A percentile compares a stretch with the other conserved stretches of the same genome.
phyloP scores from a whole-genome alignment of 1,140 invertebrate species.

The Himalopsyche phryganea region DNA sequence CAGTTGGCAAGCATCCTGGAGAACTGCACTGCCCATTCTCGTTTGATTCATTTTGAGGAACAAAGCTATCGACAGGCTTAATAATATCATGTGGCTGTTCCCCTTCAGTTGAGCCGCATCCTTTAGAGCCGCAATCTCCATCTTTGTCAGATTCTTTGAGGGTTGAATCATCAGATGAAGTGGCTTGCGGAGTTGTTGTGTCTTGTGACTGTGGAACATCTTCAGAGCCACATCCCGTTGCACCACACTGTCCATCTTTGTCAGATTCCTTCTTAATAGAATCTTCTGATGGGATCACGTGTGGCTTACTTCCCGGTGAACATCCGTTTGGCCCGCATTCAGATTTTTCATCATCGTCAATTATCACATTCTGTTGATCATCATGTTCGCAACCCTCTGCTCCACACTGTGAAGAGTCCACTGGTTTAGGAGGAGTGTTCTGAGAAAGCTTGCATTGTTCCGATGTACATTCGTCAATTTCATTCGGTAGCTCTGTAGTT shows the following conservation, averaged over 20 bases:
- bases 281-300: constrained; percentile 7
- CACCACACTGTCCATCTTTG: neutral
- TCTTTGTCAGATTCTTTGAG: constrained; percentile 1
- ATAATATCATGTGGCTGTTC: neutral
- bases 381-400: constrained; percentile 24
- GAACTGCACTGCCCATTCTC: no score
- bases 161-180: constrained; percentile 1
- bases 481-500: constrained; percentile 11
- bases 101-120: constrained; percentile 4
- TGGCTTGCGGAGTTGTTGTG: neutral
- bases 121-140: neutral
- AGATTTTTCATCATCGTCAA: constrained; percentile 20
- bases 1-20: no score
- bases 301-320: constrained; percentile 6
- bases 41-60: no score
- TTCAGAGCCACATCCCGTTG: neutral
- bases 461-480: constrained; percentile 12
- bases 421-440: neutral
- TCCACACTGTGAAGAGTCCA: constrained; percentile 14
- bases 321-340: constrained; percentile 21
- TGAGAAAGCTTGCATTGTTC: constrained; percentile 12
- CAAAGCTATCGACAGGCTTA: no score
- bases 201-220: neutral
- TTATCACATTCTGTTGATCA: constrained; percentile 29
- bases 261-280: constrained; percentile 4